Conservation (phyloP, 1,140 invertebrate genomes). For the Orussus abietinus region DNA sequence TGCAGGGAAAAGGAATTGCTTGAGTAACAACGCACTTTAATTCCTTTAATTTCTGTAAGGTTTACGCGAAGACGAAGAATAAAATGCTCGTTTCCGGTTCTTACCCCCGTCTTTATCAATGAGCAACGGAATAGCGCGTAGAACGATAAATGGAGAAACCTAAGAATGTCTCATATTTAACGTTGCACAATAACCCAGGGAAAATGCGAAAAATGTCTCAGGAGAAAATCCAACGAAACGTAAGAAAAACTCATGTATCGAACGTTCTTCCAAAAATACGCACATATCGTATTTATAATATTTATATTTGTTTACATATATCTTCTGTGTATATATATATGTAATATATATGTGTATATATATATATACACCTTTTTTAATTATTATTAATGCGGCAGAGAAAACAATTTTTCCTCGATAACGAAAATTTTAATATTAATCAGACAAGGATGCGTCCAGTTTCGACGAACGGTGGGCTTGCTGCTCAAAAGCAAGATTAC, state of each 20-base stretch:
- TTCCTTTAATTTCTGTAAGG: no score
- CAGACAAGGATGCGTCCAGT: constrained; percentile 14
- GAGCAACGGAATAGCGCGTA: no score
- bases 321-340: constrained; percentile 26
- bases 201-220: no score
- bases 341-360: constrained; percentile 30
- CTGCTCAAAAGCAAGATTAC: constrained; percentile 34
- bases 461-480: constrained; percentile 21
- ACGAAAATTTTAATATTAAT: constrained; percentile 4
- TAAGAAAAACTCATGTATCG: neutral
- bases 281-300: constrained; percentile 26
- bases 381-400: no score
- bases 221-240: neutral
- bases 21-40: no score
- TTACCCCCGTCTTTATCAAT: no score
- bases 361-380: constrained; percentile 31
- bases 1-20: no score
- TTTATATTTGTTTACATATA: constrained; percentile 27
- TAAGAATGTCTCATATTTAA: neutral
- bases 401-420: no score
- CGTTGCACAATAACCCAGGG: neutral
- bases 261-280: neutral
- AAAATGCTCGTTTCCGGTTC: no score
- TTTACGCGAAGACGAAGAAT: no score
- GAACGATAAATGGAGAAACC: no score